Evolutionary conservation across 1,140 invertebrate genomes (phyloP), one percentile per base, ranked within the genome.

Genomic region (Panagrolaimus sp.): DNA sequence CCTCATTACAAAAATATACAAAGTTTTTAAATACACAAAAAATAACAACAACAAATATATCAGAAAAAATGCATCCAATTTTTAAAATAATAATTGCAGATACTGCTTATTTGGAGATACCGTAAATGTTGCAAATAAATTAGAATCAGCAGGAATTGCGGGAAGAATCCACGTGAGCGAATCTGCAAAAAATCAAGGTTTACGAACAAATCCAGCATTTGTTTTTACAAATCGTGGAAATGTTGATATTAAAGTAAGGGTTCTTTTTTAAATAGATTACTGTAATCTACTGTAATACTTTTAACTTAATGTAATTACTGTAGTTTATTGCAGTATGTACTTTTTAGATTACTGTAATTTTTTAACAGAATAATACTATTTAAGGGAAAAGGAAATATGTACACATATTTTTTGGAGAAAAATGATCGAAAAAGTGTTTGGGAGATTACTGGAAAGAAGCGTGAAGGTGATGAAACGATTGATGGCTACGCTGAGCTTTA

Each of bases 81-180:
- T 10, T 43, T 38, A 28, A 21, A 26, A 46, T 44, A 14, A 67
- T 52, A 8, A 28, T 52, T 74, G 14, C 68, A 84, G 87, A 70
- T 87, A 87, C 72, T 88, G 86, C 76, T 81, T 88, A 21, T 87
- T 87, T 89, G 92, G 92, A 0, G 92, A 94, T 79, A 92, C 91
- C 2, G 85, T 87, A 3, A 84, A 85, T 69, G 83, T 84, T 45
- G 86, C 86, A 5, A 80, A 80, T 67, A 69, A 71, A 74, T 83
- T 82, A 82, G 80, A 82, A 71, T 65, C 75, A 14, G 45, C 55
- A 55, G 81, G 81, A 24, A 8, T 26, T 24, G 65, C 73, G 12
- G 71, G 73, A 10, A 67, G 70, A 63, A 82, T 82, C 26, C 80
- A 82, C 65, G 72, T 83, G 28, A 76, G 70, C 17, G 72, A 80